Base-by-base conservation (phyloP, 2,113 vertebrate species). In the Apodemus speciosus region DNA sequence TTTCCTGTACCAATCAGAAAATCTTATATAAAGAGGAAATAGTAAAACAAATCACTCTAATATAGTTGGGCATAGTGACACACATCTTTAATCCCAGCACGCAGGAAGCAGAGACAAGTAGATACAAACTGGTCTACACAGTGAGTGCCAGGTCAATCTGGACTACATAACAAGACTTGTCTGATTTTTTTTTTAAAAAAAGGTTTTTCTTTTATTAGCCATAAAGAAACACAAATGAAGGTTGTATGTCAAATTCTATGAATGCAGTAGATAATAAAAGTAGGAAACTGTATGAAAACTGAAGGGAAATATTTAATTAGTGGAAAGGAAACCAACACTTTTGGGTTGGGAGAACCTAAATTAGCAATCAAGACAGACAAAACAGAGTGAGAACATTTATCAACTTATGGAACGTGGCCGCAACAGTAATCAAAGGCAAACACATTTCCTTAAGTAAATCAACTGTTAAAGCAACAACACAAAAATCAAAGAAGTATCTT, bases 181-280 rank as follows among this genome's bases (percentile, higher is more conserved):
- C 27, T 27, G 9, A 27, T 62, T 62, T 62, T 62, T 9, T 62
- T 21, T 15, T 16, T n/a, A n/a, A n/a, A n/a, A n/a, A 18, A 43
- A 40, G 43, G 14, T 27, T 81, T 9, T 71, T 85, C 38, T 60
- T 38, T 8, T 85, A 91, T 66, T 88, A 58, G 27, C 49, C 13
- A 68, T n/a, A 85, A 85, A 88, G 81, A 85, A 91, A 92, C 11
- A 18, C 7, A 89, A 96, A 75, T 89, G 38, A 77, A 85, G 92
- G 23, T 49, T 84, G 56, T 6, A 14, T 56, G 23, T 60, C 32
- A 85, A 80, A 85, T 90, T 90, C 35, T 95, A 66, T 90, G 83
- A 80, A 30, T 25, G 81, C 3, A 46, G 40, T n/a, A 80, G 46
- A 92, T 49, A 81, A 77, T 64, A 85, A 94, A 91, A 68, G 15